Evolutionary conservation across 2,888 invertebrate species (phyloP), one percentile per base, ranked within the genome.

Genomic region (Muscina levida): DNA sequence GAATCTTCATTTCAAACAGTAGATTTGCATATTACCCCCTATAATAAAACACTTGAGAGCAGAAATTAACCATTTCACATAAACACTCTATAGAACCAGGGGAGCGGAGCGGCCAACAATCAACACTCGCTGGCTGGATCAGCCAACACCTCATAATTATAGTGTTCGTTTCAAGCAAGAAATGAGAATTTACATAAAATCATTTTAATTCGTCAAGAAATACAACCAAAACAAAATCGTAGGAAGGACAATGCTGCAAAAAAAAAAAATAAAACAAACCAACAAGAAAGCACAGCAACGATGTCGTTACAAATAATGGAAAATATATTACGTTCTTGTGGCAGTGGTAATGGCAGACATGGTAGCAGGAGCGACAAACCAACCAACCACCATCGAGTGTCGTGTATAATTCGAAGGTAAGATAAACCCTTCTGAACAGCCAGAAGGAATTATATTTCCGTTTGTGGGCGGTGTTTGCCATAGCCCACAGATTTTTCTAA

Each of bases 361-460:
- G 19, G 22, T 8, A 19, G 48, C 13, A 10, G 11, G 11, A 48
- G 13, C 8, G 67, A 56, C 42, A 70, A 51, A 31, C 4, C 72
- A 77, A 79, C 62, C 82, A 82, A 82, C 82, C 79, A 82, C 82
- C 77, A 68, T 62, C 67, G 67, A 76, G 53, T 73, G 77, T 79
- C 72, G 51, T 39, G 42, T 57, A 66, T 44, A 74, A 71, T 68
- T 77, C 74, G 39, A 51, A 73, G 73, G 39, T 13, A n/a, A 65
- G 62, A 82, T 83, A 82, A 83, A 77, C 74, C 72, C 82, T 82
- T 76, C 82, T 66, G 44, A 74, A 70, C 42, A 62, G 22, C 68
- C 51, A 26, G 17, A 77, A 77, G 76, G 74, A 83, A 81, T 84
- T 82, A 77, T 83, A 82, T 83, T 81, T 83, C 83, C 83, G 82